Conservation (phyloP, 1,140 invertebrate genomes). For the Anastrepha obliqua region DNA sequence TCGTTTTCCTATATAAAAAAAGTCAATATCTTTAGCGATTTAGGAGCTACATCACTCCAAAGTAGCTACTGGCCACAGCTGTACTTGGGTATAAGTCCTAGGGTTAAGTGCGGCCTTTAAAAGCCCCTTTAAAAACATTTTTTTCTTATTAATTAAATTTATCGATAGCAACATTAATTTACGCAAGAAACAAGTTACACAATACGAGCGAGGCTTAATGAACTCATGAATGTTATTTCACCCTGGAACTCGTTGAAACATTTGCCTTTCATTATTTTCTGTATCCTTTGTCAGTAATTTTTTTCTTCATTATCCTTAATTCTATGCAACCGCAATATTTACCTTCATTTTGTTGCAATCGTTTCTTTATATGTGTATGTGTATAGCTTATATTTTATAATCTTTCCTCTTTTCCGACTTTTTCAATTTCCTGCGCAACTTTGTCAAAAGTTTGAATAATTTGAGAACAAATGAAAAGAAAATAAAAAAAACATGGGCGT, state of each 20-base stretch:
- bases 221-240: background rate
- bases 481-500: no score
- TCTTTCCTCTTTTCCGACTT: background rate
- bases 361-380: background rate
- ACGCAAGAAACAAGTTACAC: no score
- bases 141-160: no score
- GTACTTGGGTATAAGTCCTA: no score
- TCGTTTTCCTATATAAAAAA: no score
- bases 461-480: background rate
- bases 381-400: background rate
- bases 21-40: no score
- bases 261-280: constrained; percentile 3
- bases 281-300: background rate
- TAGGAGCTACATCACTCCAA: no score
- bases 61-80: no score
- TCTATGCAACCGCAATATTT: background rate
- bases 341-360: background rate
- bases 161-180: no score
- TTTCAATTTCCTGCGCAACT: background rate
- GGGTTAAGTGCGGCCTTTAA: no score
- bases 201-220: background rate
- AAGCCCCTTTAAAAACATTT: no score
- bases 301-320: background rate
- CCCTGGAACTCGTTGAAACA: no score
- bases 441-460: background rate